These are phyloP conservation scores for Pantelozetes paolii DNA, from an alignment of 2,888 invertebrate genomes.

Conservation along the genomic window DNA sequence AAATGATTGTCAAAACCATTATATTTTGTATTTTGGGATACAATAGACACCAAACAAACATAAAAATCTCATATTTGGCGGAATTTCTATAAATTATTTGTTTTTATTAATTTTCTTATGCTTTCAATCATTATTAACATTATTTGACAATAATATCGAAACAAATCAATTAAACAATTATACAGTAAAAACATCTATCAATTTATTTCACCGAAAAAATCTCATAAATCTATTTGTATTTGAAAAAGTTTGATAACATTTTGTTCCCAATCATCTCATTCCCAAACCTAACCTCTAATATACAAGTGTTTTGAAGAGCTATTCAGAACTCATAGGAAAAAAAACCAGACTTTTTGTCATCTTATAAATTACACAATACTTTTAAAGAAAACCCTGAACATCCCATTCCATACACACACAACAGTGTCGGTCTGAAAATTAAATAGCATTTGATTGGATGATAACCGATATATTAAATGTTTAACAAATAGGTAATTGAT, in stretches of 20 bases:
- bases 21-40: slow-evolving; percentile 5
- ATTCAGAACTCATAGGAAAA: not conserved
- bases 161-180: slow-evolving; percentile 18
- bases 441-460: no score
- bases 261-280: slow-evolving; percentile 33
- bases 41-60: slow-evolving; percentile 21
- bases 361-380: not conserved
- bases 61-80: slow-evolving; percentile 18
- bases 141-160: not conserved
- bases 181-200: slow-evolving; percentile 11
- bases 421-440: not conserved
- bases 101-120: not conserved
- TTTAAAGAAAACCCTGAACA: slow-evolving; percentile 6
- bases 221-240: slow-evolving; percentile 1
- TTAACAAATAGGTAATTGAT: no score
- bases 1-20: slow-evolving; percentile 28
- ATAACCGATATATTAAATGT: no score
- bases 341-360: not conserved
- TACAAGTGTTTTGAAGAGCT: not conserved
- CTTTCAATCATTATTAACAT: not conserved
- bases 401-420: not conserved
- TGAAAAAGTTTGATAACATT: not conserved
- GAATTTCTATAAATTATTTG: not conserved
- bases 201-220: not conserved
- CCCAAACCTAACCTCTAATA: slow-evolving; percentile 34